These are phyloP conservation scores for Epiblema foenella DNA, from an alignment of 2,888 invertebrate species.

Conservation along the genomic window DNA sequence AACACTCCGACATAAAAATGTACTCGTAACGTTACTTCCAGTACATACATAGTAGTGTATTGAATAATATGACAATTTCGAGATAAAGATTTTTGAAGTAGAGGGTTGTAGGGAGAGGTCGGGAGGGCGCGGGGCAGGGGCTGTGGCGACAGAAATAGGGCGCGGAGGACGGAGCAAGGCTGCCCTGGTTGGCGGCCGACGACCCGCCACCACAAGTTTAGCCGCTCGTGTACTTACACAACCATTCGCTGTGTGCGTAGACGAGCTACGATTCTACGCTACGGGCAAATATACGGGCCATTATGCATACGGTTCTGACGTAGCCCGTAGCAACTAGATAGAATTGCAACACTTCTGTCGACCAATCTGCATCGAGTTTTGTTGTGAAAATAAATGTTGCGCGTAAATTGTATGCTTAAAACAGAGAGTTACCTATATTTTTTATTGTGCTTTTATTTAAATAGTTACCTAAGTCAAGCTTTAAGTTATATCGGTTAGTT, in stretches of 20 bases:
- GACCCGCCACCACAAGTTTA: constrained; percentile 67
- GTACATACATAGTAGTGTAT: neutral
- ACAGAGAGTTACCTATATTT: neutral
- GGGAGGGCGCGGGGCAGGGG: constrained; percentile 55
- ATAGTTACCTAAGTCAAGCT: neutral
- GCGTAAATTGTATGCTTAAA: neutral
- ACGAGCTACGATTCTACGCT: constrained; percentile 48
- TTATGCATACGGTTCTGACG: constrained; percentile 54
- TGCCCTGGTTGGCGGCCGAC: constrained; percentile 81
- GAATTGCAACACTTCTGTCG: constrained; percentile 55
- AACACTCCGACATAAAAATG: constrained; percentile 12
- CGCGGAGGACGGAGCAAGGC: constrained; percentile 85
- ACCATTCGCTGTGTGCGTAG: constrained; percentile 26
- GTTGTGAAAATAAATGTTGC: constrained; percentile 13
- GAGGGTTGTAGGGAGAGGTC: constrained; percentile 59
- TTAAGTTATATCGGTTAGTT: neutral
- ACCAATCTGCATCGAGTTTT: constrained; percentile 28
- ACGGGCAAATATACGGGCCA: constrained; percentile 59
- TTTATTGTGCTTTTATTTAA: neutral
- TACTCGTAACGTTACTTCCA: neutral
- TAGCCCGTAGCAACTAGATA: constrained; percentile 55
- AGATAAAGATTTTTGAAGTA: constrained; percentile 61
- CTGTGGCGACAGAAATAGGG: constrained; percentile 83
- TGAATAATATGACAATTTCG: constrained; percentile 20
- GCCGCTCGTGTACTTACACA: constrained; percentile 49